Evolutionary conservation across 1,140 invertebrate genomes (phyloP), one percentile per base, ranked within the genome.

Genomic region (Platyura marginata): DNA sequence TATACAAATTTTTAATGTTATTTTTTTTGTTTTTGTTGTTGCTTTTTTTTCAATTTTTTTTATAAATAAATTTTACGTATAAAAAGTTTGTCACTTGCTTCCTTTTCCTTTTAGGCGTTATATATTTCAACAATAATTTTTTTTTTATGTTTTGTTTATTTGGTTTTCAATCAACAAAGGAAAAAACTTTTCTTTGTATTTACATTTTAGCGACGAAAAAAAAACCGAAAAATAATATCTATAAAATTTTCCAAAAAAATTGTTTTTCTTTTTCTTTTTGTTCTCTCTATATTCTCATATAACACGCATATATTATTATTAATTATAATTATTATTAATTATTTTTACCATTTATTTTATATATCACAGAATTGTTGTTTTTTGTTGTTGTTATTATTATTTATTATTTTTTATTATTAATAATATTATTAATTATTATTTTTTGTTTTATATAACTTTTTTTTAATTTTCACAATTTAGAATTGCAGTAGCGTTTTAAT

Each of bases 341-440:
- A 19, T 41, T 29, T 19, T 38, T 23, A 29, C 16, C 11, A 23
- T 43, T 43, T 41, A 42, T 21, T 19, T 47, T 42, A 45, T 44
- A 39, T 47, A 47, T 22, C 45, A 51, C 47, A 47, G 38, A 6
- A 20, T 48, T 33, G 42, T 42, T 46, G 44, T 48, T 47, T 48
- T 29, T 44, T 50, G 40, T 45, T 48, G 46, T 56, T 53, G 47
- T 53, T 33, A 19, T 34, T 42, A 35, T 42, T 18, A 47, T 44
- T 42, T 20, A 6, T 5, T 42, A 29, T 42, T 34, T 20, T 3
- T 37, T 44, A 2, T 29, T 43, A 36, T 56, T 56, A 56, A 56
- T 59, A 56, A 53, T 58, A 48, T 56, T 58, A 52, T 52, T 47
- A 42, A 47, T 45, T 56, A 36, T 53, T 50, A 44, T 44, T 52